Evolutionary conservation across 2,797 vertebrate genomes (phyloP).

Genomic region (Yasuhikotakia modesta): DNA sequence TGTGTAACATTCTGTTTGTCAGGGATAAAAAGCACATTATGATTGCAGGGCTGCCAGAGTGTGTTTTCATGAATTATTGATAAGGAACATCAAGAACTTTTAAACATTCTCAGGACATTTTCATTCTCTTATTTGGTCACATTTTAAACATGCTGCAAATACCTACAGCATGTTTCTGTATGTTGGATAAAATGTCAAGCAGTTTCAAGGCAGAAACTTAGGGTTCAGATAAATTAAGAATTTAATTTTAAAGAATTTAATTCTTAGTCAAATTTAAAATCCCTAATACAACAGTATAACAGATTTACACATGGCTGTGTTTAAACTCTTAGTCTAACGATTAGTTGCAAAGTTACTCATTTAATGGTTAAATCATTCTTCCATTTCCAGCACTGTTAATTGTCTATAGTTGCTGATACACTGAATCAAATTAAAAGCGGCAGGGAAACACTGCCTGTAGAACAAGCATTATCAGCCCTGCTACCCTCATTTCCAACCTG

Average conservation of each 20-base stretch:
- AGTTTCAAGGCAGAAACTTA: neutral
- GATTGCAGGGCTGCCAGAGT: conserved; percentile 16
- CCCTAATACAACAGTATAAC: conserved; percentile 7
- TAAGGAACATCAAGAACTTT: conserved; percentile 13
- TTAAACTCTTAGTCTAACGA: conserved; percentile 10
- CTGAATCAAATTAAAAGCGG: conserved; percentile 52
- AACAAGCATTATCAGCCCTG: conserved; percentile 68
- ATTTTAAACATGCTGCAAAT: neutral
- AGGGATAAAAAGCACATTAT: conserved; percentile 14
- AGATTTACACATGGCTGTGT: neutral
- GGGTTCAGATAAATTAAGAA: neutral
- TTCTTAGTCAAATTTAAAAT: conserved; percentile 9
- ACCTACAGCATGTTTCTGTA: neutral
- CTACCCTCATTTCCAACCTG: conserved; percentile 71
- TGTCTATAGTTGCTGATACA: conserved; percentile 56
- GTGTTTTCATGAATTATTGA: conserved; percentile 28
- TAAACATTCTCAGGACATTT: neutral
- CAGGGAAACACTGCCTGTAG: conserved; percentile 52
- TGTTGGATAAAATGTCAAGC: no score
- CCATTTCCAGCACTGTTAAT: conserved; percentile 57
- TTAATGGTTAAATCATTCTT: conserved; percentile 17
- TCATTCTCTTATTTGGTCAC: neutral
- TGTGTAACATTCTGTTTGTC: conserved; percentile 3
- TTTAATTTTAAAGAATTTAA: no score
- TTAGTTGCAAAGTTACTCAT: conserved; percentile 9